Conservation (phyloP, 2,113 vertebrate species). For the Nematolebias whitei region DNA sequence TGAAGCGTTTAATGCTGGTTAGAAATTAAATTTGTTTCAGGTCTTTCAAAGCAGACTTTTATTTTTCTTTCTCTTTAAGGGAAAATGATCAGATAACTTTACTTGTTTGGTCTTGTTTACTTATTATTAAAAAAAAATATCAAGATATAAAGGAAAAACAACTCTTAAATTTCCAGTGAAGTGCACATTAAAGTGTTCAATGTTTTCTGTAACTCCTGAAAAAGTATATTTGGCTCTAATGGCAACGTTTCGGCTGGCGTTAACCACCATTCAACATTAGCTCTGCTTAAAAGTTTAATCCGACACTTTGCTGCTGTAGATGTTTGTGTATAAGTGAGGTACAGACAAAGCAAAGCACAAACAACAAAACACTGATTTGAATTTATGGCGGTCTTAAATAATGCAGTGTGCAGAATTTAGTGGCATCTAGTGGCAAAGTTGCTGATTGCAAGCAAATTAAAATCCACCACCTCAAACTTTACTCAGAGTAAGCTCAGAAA, state of each 20-base stretch:
- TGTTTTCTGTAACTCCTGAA: background rate
- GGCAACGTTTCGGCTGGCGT: background rate
- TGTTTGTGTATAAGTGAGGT: too few species aligned
- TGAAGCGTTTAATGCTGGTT: background rate
- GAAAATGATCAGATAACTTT: background rate
- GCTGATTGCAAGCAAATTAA: background rate
- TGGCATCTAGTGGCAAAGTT: constrained; percentile 2
- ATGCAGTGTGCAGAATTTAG: background rate
- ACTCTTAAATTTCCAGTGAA: background rate
- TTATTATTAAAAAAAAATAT: background rate
- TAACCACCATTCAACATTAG: background rate
- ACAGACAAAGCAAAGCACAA: background rate
- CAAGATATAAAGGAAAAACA: background rate
- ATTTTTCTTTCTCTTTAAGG: background rate
- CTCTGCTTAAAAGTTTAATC: background rate
- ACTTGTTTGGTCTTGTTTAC: background rate
- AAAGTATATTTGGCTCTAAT: background rate
- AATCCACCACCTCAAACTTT: background rate
- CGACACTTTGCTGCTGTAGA: background rate
- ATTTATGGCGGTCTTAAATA: background rate
- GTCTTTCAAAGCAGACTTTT: too few species aligned
- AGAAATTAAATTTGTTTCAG: background rate
- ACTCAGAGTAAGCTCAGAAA: background rate
- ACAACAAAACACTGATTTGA: background rate
- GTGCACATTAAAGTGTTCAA: too few species aligned